These are phyloP conservation scores for Cetonia aurata DNA, from an alignment of 2,888 invertebrate genomes.

Conservation along the genomic window DNA sequence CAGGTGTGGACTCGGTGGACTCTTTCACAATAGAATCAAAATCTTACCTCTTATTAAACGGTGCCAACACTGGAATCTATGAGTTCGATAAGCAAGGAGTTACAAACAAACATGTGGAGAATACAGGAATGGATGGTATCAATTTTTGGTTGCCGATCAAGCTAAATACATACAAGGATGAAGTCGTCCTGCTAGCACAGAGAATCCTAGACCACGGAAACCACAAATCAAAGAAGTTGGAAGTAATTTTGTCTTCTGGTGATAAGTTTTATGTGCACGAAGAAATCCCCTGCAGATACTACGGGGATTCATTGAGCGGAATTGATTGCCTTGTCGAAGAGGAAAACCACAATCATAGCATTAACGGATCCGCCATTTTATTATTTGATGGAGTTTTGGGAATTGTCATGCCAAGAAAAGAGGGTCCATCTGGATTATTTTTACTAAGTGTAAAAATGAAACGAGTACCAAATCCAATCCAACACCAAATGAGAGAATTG, in stretches of 20 bases:
- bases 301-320: conserved; percentile 57
- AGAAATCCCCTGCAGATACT: conserved; percentile 61
- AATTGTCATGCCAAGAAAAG: conserved; percentile 58
- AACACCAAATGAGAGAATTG: conserved; percentile 58
- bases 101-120: conserved; percentile 52
- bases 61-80: conserved; percentile 60
- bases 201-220: conserved; percentile 57
- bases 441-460: conserved; percentile 58
- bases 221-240: conserved; percentile 58
- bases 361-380: conserved; percentile 58
- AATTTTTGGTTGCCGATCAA: conserved; percentile 63
- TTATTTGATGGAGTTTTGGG: conserved; percentile 57
- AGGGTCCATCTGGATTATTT: conserved; percentile 56
- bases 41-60: conserved; percentile 63
- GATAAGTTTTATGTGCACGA: conserved; percentile 62
- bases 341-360: conserved; percentile 52
- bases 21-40: conserved; percentile 62
- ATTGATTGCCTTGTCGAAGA: conserved; percentile 60
- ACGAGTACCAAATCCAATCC: conserved; percentile 57
- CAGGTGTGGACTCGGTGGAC: conserved; percentile 35
- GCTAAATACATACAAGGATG: conserved; percentile 65
- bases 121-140: conserved; percentile 58
- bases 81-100: conserved; percentile 57
- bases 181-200: conserved; percentile 66
- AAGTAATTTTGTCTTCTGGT: conserved; percentile 61